Percentiles rank a stretch among this genome's conserved stretches.
Conservation (phyloP, 1,140 invertebrate species). For the Agrilus planipennis region DNA sequence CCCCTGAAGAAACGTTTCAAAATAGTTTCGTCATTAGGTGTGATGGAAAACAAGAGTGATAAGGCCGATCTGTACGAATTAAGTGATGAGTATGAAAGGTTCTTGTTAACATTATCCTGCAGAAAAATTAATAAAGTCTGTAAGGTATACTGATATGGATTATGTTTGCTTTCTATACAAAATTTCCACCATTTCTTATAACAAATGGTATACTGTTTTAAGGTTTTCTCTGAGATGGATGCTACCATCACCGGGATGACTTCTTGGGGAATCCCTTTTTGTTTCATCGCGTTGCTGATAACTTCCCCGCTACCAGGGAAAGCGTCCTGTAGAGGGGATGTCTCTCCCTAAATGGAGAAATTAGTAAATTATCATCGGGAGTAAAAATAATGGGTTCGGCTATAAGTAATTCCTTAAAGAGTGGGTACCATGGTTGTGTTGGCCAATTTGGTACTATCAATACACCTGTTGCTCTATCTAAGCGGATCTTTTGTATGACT, state of each 20-base stretch:
- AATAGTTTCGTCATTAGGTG: not conserved
- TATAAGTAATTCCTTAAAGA: not conserved
- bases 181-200: not conserved
- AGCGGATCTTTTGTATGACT: not conserved
- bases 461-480: not conserved
- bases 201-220: not conserved
- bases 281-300: not conserved
- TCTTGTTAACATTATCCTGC: not conserved
- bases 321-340: not conserved
- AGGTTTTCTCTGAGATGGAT: not conserved
- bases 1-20: not conserved
- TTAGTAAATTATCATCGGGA: not conserved
- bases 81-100: not conserved
- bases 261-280: not conserved
- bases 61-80: not conserved
- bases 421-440: not conserved
- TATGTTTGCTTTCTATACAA: not conserved
- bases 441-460: not conserved
- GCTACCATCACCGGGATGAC: not conserved
- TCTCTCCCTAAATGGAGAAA: not conserved
- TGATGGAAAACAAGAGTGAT: not conserved
- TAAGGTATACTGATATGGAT: not conserved
- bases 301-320: not conserved
- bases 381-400: not conserved
- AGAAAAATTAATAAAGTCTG: not conserved